Conservation (phyloP, 2,797 vertebrate species). For the Peromyscus aztecus region DNA sequence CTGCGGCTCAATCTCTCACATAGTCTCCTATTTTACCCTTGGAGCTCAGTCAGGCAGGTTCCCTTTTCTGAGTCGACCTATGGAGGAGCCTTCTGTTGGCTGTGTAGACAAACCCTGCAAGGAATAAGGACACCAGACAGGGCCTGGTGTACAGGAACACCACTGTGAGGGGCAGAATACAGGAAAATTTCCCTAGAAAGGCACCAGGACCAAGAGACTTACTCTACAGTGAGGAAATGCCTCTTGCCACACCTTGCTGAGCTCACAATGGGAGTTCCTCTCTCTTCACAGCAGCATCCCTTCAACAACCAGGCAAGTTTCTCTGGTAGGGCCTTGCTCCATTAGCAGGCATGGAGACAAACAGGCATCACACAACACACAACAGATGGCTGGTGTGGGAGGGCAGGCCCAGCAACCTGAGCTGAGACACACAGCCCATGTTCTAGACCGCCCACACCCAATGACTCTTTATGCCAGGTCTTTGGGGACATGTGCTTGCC, state of each 20-base stretch:
- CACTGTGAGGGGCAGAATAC: background rate
- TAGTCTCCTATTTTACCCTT: background rate
- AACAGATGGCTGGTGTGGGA: background rate
- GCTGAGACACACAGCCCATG: background rate
- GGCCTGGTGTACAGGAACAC: background rate
- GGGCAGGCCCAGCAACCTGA: background rate
- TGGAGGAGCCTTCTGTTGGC: background rate
- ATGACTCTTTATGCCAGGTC: background rate
- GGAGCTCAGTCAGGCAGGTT: background rate
- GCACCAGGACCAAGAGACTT: background rate
- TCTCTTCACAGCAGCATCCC: background rate
- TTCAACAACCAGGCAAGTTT: background rate
- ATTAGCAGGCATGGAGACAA: background rate
- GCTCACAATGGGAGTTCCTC: background rate
- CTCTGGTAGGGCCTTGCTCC: background rate
- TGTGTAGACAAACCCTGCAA: background rate
- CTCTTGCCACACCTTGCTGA: background rate
- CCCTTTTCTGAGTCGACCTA: slow-evolving; percentile 12
- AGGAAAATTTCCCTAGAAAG: background rate
- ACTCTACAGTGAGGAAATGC: background rate
- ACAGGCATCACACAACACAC: slow-evolving; percentile 5
- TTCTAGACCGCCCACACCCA: background rate
- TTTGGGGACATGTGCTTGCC: background rate
- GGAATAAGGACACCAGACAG: background rate
- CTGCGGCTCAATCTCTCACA: slow-evolving; percentile 28